Base-by-base conservation (phyloP, 2,797 vertebrate genomes). In the Pseudochromis fuscus region DNA sequence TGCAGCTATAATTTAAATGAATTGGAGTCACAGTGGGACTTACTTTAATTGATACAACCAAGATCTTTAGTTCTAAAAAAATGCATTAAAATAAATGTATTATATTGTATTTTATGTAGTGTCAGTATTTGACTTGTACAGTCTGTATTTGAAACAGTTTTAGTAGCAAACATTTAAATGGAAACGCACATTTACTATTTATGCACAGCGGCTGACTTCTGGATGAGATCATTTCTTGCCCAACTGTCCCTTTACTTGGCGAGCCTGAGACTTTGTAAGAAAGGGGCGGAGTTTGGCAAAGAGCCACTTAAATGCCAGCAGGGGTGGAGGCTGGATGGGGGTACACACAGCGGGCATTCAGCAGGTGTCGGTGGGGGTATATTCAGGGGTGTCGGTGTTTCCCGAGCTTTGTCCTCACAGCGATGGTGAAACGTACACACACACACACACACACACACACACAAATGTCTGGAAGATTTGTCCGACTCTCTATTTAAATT, bases 401-500 rank as follows among this genome's bases (percentile, higher is more conserved):
- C 75, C 56, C 35, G 12, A 51, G 67, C 80, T 83, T 82, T 87
- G 73, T 82, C 72, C 75, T 27, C 18, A 24, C 15, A 8, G 35
- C 16, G 7, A 59, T 1, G 57, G 57, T 25, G 57, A 87, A 87
- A 90, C 0, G 21, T 81, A 61, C 79, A 79, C 52, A 50, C 59
- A 67, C 48, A 58, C 72, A 46, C 61, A 72, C 74, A 84, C 67
- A 44, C 78, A 52, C 46, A 44, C 51, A 56, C 60, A 71, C 69
- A 71, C 63, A 84, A 66, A 64, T 11, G 53, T 75, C 81, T 90
- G 49, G 50, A 67, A 77, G 86, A 89, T 73, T 89, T 84, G 85
- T 77, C 81, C 73, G 86, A 93, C 91, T 94, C 82, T 84, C 93
- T 90, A 77, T 92, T 93, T 95, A 87, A 95, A 90, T 85, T 74